Evolutionary conservation across 1,140 invertebrate species (phyloP).

Genomic region (Ceratitis capitata): DNA sequence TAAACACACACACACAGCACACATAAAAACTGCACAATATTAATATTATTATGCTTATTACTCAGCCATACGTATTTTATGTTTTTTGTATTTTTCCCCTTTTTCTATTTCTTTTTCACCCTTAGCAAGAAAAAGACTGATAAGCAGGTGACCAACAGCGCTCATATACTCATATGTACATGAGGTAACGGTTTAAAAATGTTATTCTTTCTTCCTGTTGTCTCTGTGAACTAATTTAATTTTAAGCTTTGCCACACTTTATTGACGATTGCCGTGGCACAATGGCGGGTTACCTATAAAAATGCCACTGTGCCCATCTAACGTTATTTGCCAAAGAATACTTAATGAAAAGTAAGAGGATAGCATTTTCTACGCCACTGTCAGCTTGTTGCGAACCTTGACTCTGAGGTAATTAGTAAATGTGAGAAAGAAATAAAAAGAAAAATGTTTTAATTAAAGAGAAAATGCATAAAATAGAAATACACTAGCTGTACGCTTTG

Average conservation of each 20-base stretch:
- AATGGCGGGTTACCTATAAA: neutral
- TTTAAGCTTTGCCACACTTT: constrained; percentile 12
- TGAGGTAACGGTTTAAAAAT: too few relatives aligned
- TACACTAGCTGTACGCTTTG: neutral
- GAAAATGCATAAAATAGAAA: neutral
- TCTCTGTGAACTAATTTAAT: constrained; percentile 11
- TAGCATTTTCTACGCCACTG: neutral
- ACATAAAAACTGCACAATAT: neutral
- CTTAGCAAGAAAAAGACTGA: neutral
- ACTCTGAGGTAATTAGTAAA: constrained; percentile 32
- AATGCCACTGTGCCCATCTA: neutral
- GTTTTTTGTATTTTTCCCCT: too few relatives aligned
- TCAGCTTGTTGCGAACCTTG: neutral
- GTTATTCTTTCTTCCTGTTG: neutral
- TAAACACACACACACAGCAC: neutral
- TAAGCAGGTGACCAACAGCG: neutral
- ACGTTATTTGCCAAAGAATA: neutral
- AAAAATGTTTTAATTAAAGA: neutral
- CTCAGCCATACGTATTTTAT: neutral
- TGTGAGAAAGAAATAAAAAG: neutral
- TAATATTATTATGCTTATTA: neutral
- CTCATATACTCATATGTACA: too few relatives aligned
- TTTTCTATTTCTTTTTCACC: too few relatives aligned
- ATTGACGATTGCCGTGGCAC: neutral
- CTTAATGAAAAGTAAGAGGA: neutral